Percentiles rank a stretch among this genome's conserved stretches.
Evolutionary conservation across 1,140 invertebrate genomes (phyloP).

Genomic region (Caenorhabditis inopinata): DNA sequence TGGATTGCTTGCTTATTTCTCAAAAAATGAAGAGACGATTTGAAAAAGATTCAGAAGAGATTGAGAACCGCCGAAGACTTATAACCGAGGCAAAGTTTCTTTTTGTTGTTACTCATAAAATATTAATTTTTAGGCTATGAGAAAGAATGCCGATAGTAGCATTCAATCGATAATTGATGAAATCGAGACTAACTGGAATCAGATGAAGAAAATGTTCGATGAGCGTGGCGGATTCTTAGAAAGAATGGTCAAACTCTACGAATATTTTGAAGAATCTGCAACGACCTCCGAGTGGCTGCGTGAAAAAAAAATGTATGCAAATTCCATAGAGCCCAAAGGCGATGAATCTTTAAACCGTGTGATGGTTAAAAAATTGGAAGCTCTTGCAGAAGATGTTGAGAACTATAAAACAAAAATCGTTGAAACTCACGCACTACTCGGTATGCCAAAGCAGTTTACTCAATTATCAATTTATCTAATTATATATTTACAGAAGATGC

Average conservation of each 20-base stretch:
- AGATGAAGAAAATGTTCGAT: background rate
- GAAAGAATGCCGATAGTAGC: background rate
- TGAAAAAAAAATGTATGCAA: conserved; percentile 3
- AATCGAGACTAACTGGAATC: conserved; percentile 1
- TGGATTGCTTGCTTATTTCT: background rate
- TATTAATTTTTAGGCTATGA: background rate
- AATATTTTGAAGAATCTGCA: background rate
- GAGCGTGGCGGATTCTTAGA: background rate
- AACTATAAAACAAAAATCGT: background rate
- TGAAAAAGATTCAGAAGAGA: conserved; percentile 3
- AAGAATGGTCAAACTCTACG: background rate
- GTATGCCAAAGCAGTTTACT: background rate
- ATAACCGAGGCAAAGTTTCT: background rate
- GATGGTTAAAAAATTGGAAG: conserved; percentile 19
- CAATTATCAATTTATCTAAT: too few species aligned
- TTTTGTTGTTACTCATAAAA: background rate
- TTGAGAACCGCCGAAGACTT: background rate
- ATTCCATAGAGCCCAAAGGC: background rate
- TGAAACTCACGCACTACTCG: conserved; percentile 1
- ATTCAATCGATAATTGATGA: background rate
- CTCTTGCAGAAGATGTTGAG: background rate
- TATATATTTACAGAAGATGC: background rate
- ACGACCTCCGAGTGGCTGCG: background rate
- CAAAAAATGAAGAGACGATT: background rate
- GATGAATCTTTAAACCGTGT: background rate